A percentile compares a stretch with the other conserved stretches of the same genome.
These are phyloP conservation scores for Lasiommata megera DNA, from an alignment of 2,888 invertebrate species.

Conservation along the genomic window DNA sequence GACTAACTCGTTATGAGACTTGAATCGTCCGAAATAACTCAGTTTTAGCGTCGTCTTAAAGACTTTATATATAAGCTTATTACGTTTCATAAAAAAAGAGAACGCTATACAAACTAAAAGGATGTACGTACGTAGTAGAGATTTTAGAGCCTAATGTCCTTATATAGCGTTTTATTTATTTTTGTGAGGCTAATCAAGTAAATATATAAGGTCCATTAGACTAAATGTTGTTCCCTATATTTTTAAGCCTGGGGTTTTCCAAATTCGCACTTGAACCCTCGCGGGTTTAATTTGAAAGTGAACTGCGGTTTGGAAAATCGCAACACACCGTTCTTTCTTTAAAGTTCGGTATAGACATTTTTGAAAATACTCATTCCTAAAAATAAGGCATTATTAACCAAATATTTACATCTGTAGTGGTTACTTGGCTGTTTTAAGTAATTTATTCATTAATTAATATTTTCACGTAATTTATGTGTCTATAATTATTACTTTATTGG, in stretches of 20 bases:
- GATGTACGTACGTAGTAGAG: not conserved
- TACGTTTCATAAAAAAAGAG: conserved; percentile 15
- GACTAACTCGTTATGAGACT: conserved; percentile 25
- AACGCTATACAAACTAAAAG: not conserved
- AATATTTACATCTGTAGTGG: conserved; percentile 76
- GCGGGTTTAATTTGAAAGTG: conserved; percentile 26
- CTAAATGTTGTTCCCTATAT: conserved; percentile 79
- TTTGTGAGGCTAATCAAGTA: conserved; percentile 40
- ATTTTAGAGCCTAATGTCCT: not conserved
- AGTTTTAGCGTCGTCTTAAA: conserved; percentile 42
- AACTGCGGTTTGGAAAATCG: conserved; percentile 53
- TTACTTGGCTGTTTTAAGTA: conserved; percentile 79
- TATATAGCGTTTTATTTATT: conserved; percentile 6
- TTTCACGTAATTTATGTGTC: conserved; percentile 81
- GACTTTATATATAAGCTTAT: conserved; percentile 24
- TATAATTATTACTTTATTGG: conserved; percentile 80
- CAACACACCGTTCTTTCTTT: conserved; percentile 56
- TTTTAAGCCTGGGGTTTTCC: conserved; percentile 66
- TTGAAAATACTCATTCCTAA: conserved; percentile 77
- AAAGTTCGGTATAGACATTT: conserved; percentile 59
- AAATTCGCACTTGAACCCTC: conserved; percentile 39
- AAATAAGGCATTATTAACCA: conserved; percentile 75
- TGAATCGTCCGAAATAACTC: conserved; percentile 30
- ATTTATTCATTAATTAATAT: conserved; percentile 75
- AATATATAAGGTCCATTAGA: conserved; percentile 35